Evolutionary conservation across 2,113 vertebrate species (phyloP), one percentile per base, ranked within the genome.

Genomic region (Ophthalmolycus amberensis): DNA sequence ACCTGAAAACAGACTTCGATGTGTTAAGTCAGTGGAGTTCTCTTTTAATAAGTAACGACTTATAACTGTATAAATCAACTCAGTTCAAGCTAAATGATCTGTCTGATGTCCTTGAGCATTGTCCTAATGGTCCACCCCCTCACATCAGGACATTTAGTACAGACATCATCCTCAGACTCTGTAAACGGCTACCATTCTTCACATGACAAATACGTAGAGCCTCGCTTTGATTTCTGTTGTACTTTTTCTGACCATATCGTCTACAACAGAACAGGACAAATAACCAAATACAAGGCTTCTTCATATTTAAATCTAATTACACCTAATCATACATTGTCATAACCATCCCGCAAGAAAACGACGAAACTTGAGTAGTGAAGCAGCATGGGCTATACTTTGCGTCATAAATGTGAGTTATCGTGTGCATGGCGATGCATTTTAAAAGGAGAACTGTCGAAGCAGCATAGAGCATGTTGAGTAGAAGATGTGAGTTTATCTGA

Each of bases 401-500:
- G 32, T 69, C 15, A 38, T 52, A 66, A 3, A 75, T 50, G 15
- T 58, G 10, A 58, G 5, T 38, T 22, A 70, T 18, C 1, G 0
- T 50, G 16, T 54, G 27, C n/a, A 27, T 46, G 38, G 2, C 10
- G 59, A 69, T 64, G 50, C 10, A 42, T 77, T 71, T 67, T 18
- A 66, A 82, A 71, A 37, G 4, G 2, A 77, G 22, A 14, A 68
- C 12, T 6, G 38, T 15, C 58, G 4, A 7, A 34, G 63, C 79
- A 58, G 65, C 62, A 59, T 6, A 16, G 29, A 44, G 14, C 29
- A 20, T 27, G 40, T 64, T 48, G 16, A 42, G 29, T 3, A n/a
- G 22, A 66, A 50, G 22, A 44, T 32, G n/a, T 22, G 25, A 80
- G 38, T 75, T 63, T 44, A 60, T 73, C 72, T n/a, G n/a, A 37